Evolutionary conservation across 1,140 invertebrate genomes (phyloP).

Genomic region (Ridgeia piscesae): DNA sequence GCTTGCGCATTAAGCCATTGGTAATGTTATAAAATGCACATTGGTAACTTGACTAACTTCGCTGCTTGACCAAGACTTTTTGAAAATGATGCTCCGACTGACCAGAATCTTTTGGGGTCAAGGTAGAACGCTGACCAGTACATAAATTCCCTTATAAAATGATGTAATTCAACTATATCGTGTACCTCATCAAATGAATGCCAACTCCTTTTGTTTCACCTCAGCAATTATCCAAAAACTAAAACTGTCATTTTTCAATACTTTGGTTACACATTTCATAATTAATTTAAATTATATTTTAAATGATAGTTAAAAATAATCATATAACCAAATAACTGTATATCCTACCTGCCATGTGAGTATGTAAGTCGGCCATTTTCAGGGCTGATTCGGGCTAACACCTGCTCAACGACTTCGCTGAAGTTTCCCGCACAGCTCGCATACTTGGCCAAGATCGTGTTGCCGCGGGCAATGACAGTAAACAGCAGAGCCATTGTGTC

Average conservation of each 20-base stretch:
- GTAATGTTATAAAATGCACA: too few species aligned
- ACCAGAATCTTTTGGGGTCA: too few species aligned
- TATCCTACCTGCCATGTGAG: conserved; percentile 73
- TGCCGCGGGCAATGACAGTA: conserved; percentile 82
- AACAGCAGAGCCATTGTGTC: conserved; percentile 66
- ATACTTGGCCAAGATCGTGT: conserved; percentile 84
- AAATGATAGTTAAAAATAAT: too few species aligned
- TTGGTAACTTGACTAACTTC: too few species aligned
- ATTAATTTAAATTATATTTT: too few species aligned
- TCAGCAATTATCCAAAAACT: neutral
- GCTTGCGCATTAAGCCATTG: too few species aligned
- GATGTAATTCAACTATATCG: neutral
- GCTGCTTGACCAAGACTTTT: too few species aligned
- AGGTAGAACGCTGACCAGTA: neutral
- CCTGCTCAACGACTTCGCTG: conserved; percentile 88
- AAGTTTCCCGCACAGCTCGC: conserved; percentile 91
- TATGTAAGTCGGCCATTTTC: conserved; percentile 88
- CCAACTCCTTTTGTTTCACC: too few species aligned
- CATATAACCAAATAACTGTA: too few species aligned
- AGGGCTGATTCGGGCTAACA: conserved; percentile 79
- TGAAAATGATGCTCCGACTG: too few species aligned
- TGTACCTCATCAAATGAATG: too few species aligned
- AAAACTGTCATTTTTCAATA: conserved; percentile 15
- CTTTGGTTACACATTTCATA: neutral
- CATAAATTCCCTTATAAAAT: neutral